Evolutionary conservation across 2,888 invertebrate genomes (phyloP).

Genomic region (Trissolcus japonicus): DNA sequence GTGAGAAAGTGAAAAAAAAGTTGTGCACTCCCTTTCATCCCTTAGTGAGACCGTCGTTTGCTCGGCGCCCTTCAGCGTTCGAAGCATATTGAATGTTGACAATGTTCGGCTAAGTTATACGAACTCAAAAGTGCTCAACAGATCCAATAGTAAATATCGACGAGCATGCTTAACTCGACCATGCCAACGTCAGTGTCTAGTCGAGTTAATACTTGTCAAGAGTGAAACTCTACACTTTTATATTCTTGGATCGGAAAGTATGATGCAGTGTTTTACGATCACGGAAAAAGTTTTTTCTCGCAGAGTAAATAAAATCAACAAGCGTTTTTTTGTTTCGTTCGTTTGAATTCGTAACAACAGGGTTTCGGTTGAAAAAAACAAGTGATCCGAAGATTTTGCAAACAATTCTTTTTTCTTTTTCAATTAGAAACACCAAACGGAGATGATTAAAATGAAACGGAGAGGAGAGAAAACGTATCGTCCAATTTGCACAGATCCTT

Average conservation of each 20-base stretch:
- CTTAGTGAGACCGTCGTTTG: conserved; percentile 57
- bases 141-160: conserved; percentile 69
- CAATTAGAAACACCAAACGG: too few relatives aligned
- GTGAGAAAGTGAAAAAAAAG: background rate
- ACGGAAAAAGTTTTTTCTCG: conserved; percentile 71
- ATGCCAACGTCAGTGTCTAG: conserved; percentile 42
- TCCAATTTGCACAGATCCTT: conserved; percentile 50
- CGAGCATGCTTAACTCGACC: conserved; percentile 57
- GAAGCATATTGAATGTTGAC: conserved; percentile 72
- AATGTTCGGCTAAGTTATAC: conserved; percentile 68
- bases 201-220: conserved; percentile 67
- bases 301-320: background rate
- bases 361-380: too few relatives aligned
- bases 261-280: conserved; percentile 64
- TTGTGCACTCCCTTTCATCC: conserved; percentile 44
- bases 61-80: conserved; percentile 65
- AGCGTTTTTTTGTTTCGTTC: background rate
- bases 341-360: background rate
- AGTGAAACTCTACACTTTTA: conserved; percentile 42
- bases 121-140: conserved; percentile 63
- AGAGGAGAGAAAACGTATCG: conserved; percentile 21
- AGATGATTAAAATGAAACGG: too few relatives aligned
- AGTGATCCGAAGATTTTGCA: too few relatives aligned
- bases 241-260: conserved; percentile 37
- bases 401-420: too few relatives aligned